Base-by-base conservation (phyloP, 2,888 invertebrate genomes). In the Slavum lentiscoides region DNA sequence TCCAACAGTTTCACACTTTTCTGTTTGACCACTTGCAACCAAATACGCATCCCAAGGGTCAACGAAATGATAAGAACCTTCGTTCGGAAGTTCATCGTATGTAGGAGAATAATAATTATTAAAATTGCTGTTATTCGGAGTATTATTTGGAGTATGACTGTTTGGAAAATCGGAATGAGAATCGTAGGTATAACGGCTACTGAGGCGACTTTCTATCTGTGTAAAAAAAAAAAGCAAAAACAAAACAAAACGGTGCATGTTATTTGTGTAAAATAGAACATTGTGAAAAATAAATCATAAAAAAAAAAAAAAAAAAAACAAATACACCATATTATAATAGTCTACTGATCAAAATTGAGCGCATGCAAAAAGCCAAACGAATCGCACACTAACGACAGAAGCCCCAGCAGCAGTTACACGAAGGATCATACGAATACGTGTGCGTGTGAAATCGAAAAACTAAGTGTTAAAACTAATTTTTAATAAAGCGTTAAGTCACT, bases 31-130 rank as follows among this genome's bases (percentile, higher is more conserved):
- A 9, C 67, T 74, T 1, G 15, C 17, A 49, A 23, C 58, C 21
- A 55, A 61, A 69, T 80, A 92, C 85, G 90, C 88, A 84, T 92
- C 90, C 94, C 94, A 94, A 80, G 93, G 94, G 88, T 94, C 93
- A 87, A 87, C 87, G 84, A 89, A 88, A 66, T 72, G 77, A 62
- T 83, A 84, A 67, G 74, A 75, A 73, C 82, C 74, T 5, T 82
- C 82, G 61, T 76, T 69, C 6, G 66, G 62, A 69, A 80, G 82
- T 37, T 74, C 80, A 23, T 74, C 80, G 37, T 55, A 55, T 15
- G 58, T n/a, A 59, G 69, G 64, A 74, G 23, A 23, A 58, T 39
- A 55, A 66, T 39, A 23, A 55, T 55, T 39, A 58, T 55, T 55
- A 8, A 30, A 74, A 74, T 3, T 69, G 70, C 64, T 61, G 59